Base-by-base conservation (phyloP, 2,113 vertebrate species). In the Varanus komodoensis region DNA sequence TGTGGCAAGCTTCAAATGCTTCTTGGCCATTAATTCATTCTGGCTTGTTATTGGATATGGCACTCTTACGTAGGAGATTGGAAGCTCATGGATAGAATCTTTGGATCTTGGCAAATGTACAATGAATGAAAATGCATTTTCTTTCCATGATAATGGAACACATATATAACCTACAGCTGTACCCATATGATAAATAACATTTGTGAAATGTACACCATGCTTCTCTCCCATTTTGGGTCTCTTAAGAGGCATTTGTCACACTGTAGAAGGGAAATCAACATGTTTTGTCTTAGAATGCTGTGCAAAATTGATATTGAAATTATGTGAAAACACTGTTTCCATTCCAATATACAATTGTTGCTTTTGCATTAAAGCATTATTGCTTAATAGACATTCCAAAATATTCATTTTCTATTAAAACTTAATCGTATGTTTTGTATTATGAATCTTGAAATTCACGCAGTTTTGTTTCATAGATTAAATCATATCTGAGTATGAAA, bases 291-390 rank as follows among this genome's bases (percentile, higher is more conserved):
- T 38, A 32, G 79, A 75, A 11, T 0, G 0, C 89, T 93, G 83
- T 44, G 92, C 88, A 87, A 87, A 92, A 91, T 91, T 50, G 44
- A 34, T n/a, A 87, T 90, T 86, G 93, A 89, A 91, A 94, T 94
- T 90, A 57, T 93, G 83, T 38, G 29, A 82, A 86, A 89, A 75
- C 11, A 87, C 71, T 91, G 48, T 85, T 91, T 83, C 69, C 83
- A 61, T 8, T 90, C 91, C 82, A 74, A 44, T 92, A 52, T 89
- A 61, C 79, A 90, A 87, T 84, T 12, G 34, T 21, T 93, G 61
- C 17, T 83, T 90, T 21, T 87, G 92, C 52, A 89, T 94, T 94
- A 91, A 93, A 93, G 68, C 57, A 87, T 34, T 92, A 87, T 90
- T 90, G 89, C 77, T 89, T 87, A 87, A 57, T 80, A 93, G 87